phyloP scores from a whole-genome alignment of 2,797 vertebrate species.

The Myotis planiceps region DNA sequence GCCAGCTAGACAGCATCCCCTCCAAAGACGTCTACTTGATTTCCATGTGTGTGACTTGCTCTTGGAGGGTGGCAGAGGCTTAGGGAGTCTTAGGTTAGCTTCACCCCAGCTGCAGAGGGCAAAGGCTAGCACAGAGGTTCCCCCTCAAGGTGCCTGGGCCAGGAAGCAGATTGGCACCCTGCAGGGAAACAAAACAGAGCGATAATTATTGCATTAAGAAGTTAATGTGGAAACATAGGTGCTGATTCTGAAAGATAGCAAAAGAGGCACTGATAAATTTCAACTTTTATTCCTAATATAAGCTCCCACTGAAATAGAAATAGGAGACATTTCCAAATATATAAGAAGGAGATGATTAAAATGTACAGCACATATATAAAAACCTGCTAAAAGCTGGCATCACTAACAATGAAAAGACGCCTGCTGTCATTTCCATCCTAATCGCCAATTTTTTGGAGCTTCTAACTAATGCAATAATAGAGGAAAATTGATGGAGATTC shows the following conservation, averaged over 20 bases:
- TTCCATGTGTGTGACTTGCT: not conserved
- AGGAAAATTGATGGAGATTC: not conserved
- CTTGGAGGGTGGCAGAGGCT: not conserved
- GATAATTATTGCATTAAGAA: not conserved
- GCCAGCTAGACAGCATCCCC: too few relatives aligned
- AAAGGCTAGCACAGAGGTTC: not conserved
- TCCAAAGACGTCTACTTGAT: not conserved
- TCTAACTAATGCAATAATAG: not conserved
- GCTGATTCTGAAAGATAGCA: not conserved
- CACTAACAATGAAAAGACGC: not conserved
- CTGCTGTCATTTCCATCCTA: not conserved
- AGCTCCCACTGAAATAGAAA: not conserved
- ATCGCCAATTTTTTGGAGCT: not conserved
- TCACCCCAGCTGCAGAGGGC: not conserved
- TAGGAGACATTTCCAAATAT: not conserved
- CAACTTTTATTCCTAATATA: not conserved
- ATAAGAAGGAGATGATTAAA: not conserved
- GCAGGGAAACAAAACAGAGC: not conserved
- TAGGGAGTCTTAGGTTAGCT: not conserved
- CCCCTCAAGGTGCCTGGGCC: not conserved
- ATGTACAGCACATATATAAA: not conserved
- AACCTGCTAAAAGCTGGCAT: not conserved
- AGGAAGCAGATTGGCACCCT: not conserved
- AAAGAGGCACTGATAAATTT: not conserved
- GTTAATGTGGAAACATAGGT: not conserved